Conservation (phyloP, 1,140 invertebrate genomes). For the Drosophila santomea region DNA sequence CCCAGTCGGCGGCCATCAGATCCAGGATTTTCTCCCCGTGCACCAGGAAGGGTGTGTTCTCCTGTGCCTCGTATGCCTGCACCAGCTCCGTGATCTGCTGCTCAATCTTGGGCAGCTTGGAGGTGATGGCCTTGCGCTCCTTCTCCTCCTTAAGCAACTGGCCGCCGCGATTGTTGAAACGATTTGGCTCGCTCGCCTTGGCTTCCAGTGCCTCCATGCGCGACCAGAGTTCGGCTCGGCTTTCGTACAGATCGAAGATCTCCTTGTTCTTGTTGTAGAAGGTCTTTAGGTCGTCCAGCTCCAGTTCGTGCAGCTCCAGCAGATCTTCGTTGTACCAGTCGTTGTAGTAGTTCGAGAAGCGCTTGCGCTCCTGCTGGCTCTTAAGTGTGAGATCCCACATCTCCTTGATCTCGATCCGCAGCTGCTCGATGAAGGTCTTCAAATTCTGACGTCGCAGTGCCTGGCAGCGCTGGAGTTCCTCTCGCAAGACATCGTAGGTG, state of each 20-base stretch:
- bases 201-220: conserved; percentile 89
- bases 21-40: conserved; percentile 87
- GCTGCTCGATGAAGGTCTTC: conserved; percentile 88
- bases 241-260: conserved; percentile 88
- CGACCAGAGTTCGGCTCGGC: conserved; percentile 88
- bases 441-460: conserved; percentile 88
- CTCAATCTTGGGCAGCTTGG: conserved; percentile 89
- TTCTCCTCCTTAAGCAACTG: conserved; percentile 93
- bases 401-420: conserved; percentile 88
- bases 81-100: conserved; percentile 86
- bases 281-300: conserved; percentile 88
- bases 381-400: conserved; percentile 91
- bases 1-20: conserved; percentile 86
- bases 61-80: conserved; percentile 85
- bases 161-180: conserved; percentile 94
- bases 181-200: conserved; percentile 90
- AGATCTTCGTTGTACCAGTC: conserved; percentile 91
- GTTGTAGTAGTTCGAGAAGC: conserved; percentile 87
- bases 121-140: conserved; percentile 89
- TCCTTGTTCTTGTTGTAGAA: conserved; percentile 89
- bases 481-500: conserved; percentile 86
- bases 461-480: conserved; percentile 88
- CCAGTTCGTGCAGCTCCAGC: conserved; percentile 90
- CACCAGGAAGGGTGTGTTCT: conserved; percentile 86
- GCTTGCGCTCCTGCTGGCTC: conserved; percentile 86